Conservation (phyloP, 2,797 vertebrate species). For the Petrocephalus schoutedeni region DNA sequence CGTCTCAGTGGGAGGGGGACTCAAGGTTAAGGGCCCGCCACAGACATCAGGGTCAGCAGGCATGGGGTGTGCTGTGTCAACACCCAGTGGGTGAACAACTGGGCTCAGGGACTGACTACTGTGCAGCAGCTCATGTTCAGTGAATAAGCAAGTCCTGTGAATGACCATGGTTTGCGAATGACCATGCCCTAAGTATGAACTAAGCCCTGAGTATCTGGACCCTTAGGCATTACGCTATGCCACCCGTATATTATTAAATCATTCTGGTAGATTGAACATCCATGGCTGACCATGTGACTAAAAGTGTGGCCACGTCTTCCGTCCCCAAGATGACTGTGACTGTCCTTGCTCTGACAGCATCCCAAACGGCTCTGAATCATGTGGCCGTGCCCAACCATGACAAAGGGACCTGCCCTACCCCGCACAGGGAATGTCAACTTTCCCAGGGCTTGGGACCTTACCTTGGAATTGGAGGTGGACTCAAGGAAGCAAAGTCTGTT, state of each 20-base stretch:
- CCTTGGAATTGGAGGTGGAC: conserved; percentile 95
- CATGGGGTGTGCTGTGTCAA: neutral
- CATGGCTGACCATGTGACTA: neutral
- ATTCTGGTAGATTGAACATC: neutral
- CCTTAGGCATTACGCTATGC: neutral
- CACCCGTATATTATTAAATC: neutral
- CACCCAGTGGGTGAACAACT: neutral
- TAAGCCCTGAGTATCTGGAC: neutral
- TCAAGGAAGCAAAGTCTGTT: conserved; percentile 94
- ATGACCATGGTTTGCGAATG: neutral
- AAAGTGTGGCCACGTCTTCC: neutral
- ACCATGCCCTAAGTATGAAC: neutral
- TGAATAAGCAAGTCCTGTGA: neutral
- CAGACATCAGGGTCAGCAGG: neutral
- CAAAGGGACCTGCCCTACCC: neutral
- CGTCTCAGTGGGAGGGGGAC: neutral
- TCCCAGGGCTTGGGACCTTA: conserved; percentile 38
- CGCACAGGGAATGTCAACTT: neutral
- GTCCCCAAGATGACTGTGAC: neutral
- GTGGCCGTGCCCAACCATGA: neutral
- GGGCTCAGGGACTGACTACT: neutral
- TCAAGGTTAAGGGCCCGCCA: neutral
- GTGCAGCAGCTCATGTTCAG: neutral
- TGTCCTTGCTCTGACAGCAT: neutral
- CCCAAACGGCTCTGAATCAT: neutral